Percentiles rank a stretch among this genome's conserved stretches.
Conservation (phyloP, 2,113 vertebrate genomes). For the Nycticorax nycticorax region DNA sequence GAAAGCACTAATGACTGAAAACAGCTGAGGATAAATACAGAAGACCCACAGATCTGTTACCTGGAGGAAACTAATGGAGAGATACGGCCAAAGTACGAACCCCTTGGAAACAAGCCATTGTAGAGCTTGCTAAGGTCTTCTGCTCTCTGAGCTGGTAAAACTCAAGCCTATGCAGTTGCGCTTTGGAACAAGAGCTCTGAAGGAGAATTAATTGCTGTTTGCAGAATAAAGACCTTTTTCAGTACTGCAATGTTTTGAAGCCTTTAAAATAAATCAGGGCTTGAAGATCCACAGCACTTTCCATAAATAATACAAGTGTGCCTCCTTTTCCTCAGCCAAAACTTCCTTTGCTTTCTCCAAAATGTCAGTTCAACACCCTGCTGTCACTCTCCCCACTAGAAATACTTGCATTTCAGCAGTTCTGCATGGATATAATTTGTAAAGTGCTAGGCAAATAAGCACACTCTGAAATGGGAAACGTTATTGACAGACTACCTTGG, state of each 20-base stretch:
- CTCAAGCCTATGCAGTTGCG: neutral
- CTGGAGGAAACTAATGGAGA: neutral
- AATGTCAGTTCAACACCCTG: neutral
- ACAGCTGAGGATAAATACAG: neutral
- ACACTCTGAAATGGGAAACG: neutral
- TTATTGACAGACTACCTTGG: slow-evolving; percentile 31
- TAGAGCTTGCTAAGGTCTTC: neutral
- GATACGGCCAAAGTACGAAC: neutral
- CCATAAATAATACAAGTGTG: neutral
- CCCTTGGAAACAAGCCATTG: neutral
- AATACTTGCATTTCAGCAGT: slow-evolving; percentile 44
- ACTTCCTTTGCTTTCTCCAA: neutral
- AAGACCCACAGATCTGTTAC: neutral
- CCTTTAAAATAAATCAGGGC: neutral
- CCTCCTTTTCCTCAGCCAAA: neutral
- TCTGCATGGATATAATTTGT: slow-evolving; percentile 29
- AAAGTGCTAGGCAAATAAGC: slow-evolving; percentile 43
- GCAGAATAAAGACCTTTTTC: neutral
- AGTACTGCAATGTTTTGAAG: neutral
- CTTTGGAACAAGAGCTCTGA: neutral
- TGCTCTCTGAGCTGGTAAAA: neutral
- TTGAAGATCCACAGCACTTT: neutral
- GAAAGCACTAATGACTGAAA: neutral
- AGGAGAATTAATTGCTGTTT: neutral
- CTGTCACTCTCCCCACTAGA: neutral